These are phyloP conservation scores for Leucophenga varia DNA, from an alignment of 1,140 invertebrate species.

Conservation along the genomic window DNA sequence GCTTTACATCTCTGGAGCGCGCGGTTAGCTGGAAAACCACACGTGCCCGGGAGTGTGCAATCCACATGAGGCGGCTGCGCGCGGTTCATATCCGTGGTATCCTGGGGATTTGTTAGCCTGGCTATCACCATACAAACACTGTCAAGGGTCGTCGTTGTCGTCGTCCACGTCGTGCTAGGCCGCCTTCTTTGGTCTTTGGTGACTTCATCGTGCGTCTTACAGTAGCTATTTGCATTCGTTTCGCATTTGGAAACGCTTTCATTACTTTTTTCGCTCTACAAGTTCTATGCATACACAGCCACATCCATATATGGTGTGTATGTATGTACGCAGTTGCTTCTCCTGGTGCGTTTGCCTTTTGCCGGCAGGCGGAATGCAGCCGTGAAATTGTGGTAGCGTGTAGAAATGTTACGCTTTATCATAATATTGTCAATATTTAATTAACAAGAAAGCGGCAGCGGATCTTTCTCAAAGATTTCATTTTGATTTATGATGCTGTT, in stretches of 20 bases:
- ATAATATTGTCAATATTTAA: conserved; percentile 54
- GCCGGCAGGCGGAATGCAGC: background rate
- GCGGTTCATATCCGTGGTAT: too few species aligned
- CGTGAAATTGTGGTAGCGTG: conserved; percentile 22
- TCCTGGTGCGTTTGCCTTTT: conserved; percentile 4
- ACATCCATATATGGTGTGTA: too few species aligned
- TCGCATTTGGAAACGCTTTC: conserved; percentile 55
- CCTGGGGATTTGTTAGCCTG: conserved; percentile 10
- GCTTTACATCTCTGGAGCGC: too few species aligned
- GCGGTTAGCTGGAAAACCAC: conserved; percentile 52
- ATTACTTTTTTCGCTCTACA: conserved; percentile 26
- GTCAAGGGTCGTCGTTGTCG: conserved; percentile 6
- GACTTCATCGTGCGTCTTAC: conserved; percentile 28
- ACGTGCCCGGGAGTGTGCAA: conserved; percentile 46
- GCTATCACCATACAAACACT: conserved; percentile 9
- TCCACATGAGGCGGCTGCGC: conserved; percentile 38
- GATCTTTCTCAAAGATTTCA: conserved; percentile 17
- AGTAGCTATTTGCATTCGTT: conserved; percentile 51
- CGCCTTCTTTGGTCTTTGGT: too few species aligned
- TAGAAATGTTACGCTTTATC: conserved; percentile 43
- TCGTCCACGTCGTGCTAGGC: too few species aligned
- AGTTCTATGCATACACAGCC: conserved; percentile 22
- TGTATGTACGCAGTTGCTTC: conserved; percentile 25
- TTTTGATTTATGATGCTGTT: too few species aligned
- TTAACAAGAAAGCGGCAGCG: conserved; percentile 45